These are phyloP conservation scores for Sipunculus nudus DNA, from an alignment of 2,888 invertebrate species.

Conservation along the genomic window DNA sequence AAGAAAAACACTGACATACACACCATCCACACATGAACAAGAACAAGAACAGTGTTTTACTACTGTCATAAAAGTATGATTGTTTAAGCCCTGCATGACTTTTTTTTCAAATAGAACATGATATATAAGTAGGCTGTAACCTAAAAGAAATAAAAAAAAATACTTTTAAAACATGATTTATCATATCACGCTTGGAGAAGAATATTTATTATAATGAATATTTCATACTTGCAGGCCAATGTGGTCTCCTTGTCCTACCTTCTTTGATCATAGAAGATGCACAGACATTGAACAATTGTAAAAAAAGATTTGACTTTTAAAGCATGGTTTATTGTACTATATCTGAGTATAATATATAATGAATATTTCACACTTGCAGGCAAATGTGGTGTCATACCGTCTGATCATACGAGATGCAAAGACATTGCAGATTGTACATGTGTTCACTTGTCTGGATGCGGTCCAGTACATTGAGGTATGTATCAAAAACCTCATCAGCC, in stretches of 20 bases:
- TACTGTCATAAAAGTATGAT: too few species aligned
- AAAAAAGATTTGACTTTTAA: too few species aligned
- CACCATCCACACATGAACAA: too few species aligned
- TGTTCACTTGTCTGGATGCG: constrained; percentile 64
- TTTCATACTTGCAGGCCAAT: constrained; percentile 50
- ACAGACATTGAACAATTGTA: too few species aligned
- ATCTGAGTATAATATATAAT: not conserved
- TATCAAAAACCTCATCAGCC: too few species aligned
- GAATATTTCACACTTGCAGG: constrained; percentile 42
- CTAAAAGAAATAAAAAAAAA: too few species aligned
- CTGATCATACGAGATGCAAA: constrained; percentile 60
- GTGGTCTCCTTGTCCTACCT: constrained; percentile 63
- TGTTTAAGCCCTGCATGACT: too few species aligned
- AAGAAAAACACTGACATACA: too few species aligned
- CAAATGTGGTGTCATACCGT: constrained; percentile 62
- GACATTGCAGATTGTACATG: constrained; percentile 61
- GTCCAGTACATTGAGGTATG: constrained; percentile 61
- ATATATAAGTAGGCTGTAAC: too few species aligned
- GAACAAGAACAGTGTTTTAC: too few species aligned
- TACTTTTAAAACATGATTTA: not conserved
- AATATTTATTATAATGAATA: not conserved
- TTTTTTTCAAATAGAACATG: too few species aligned
- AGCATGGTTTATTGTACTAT: not conserved
- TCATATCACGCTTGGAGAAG: too few species aligned
- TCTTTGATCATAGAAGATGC: constrained; percentile 60